These are phyloP conservation scores for Urocyon cinereoargenteus DNA, from an alignment of 2,797 vertebrate species.

Conservation along the genomic window DNA sequence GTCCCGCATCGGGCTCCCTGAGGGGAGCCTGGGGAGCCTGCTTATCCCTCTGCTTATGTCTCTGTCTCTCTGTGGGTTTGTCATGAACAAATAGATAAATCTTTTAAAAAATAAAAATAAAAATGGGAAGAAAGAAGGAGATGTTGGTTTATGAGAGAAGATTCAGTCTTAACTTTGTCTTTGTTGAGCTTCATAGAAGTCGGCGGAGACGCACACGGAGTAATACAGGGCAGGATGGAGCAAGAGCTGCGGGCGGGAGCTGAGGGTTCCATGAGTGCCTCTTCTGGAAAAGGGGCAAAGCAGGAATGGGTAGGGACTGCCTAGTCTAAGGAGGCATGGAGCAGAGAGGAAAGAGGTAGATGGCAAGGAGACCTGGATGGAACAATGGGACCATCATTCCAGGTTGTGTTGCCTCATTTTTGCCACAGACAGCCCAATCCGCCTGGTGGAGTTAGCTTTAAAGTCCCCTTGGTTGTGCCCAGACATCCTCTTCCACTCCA, in stretches of 20 bases:
- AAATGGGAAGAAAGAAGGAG: conserved; percentile 29
- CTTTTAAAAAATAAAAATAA: no score
- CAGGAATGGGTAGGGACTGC: not conserved
- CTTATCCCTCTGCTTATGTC: no score
- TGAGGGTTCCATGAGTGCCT: not conserved
- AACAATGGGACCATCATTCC: not conserved
- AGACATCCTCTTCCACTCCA: not conserved
- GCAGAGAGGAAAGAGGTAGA: not conserved
- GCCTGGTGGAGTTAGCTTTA: not conserved
- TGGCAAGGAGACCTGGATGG: not conserved
- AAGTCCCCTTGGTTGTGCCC: not conserved
- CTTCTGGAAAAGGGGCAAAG: not conserved
- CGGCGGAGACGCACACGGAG: not conserved
- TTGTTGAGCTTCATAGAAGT: not conserved
- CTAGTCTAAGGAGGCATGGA: not conserved
- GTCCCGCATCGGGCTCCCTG: no score
- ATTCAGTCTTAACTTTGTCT: not conserved
- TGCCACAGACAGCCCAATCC: no score
- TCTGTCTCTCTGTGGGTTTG: no score
- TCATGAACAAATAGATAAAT: no score
- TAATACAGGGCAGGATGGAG: not conserved
- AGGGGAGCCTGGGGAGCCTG: no score
- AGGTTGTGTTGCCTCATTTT: not conserved
- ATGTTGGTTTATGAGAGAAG: not conserved
- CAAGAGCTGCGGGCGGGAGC: not conserved